These are phyloP conservation scores for Podarcis cretensis DNA, from an alignment of 2,113 vertebrate genomes.

Conservation along the genomic window DNA sequence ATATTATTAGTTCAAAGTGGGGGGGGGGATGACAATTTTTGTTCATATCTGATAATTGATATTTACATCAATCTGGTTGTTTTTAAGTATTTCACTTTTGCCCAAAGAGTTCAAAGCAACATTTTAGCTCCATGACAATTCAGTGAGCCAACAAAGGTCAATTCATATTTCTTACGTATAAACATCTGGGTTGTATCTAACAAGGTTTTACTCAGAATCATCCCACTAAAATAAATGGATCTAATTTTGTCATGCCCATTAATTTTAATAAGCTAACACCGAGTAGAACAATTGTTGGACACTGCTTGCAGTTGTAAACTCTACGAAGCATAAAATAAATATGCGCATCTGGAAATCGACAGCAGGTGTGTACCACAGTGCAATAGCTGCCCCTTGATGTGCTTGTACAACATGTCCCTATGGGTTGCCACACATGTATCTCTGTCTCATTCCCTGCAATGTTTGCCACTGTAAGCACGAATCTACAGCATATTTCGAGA, in stretches of 20 bases:
- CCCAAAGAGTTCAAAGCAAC: background rate
- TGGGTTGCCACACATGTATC: background rate
- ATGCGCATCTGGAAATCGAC: background rate
- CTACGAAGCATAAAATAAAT: no score
- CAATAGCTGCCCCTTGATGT: background rate
- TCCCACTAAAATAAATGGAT: no score
- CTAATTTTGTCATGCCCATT: no score
- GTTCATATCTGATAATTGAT: conserved; percentile 14
- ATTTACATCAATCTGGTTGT: background rate
- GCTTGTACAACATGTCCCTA: background rate
- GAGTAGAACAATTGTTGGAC: no score
- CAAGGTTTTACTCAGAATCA: no score
- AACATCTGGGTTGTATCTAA: background rate
- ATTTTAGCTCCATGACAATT: background rate
- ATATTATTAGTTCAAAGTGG: background rate
- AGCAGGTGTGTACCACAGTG: no score
- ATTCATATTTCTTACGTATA: background rate
- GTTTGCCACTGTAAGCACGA: no score
- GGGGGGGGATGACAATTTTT: background rate
- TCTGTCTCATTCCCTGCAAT: no score
- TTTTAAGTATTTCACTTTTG: conserved; percentile 35
- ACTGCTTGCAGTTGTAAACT: background rate
- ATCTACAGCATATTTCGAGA: no score
- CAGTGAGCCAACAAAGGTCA: background rate
- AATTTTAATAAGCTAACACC: no score